Base-by-base conservation (phyloP, 2,888 invertebrate species). In the Mesorhabditis sp. region DNA sequence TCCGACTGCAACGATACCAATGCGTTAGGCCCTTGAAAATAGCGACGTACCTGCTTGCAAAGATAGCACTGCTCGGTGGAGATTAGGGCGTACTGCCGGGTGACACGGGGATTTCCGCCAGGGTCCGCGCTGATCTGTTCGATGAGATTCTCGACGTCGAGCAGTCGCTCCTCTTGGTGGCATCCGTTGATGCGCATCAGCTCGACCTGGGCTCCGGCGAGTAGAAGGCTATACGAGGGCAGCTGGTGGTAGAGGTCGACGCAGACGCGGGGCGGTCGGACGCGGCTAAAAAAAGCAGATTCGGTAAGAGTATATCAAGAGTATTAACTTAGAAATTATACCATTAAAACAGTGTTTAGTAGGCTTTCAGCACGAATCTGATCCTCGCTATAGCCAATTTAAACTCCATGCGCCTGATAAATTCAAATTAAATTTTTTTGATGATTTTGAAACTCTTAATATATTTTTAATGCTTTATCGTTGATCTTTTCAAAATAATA, bases 31-130 rank as follows among this genome's bases (percentile, higher is more conserved):
- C 58, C 10, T 10, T 63, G 13, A 41, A 4, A 67, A 45, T 28
- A 3, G 28, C 7, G 6, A 4, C 67, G 50, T 42, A 81, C 73
- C 73, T 76, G 76, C 67, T 72, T 61, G 62, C 78, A 78, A 4
- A 83, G 75, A 69, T 80, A 82, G 65, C 79, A 79, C 68, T 83
- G 83, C 50, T 82, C 79, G 5, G 80, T 78, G n/a, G 81, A 81
- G 43, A 83, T 81, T 15, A 83, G 72, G 4, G 77, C 82, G 62
- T 82, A 77, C 62, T 82, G 81, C n/a, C 75, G 71, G 43, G 80
- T 70, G 4, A 77, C 50, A 42, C 69, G 65, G 42, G 28, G 28
- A 28, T 28, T 28, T 28, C 28, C 28, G 28, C 28, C 28, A 28
- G 28, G 28, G 65, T 67, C 6, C 68, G 45, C 71, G 15, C 72